Percentiles rank a stretch among this genome's conserved stretches.
These are phyloP conservation scores for Choloepus didactylus DNA, from an alignment of 2,797 vertebrate species.

Conservation along the genomic window DNA sequence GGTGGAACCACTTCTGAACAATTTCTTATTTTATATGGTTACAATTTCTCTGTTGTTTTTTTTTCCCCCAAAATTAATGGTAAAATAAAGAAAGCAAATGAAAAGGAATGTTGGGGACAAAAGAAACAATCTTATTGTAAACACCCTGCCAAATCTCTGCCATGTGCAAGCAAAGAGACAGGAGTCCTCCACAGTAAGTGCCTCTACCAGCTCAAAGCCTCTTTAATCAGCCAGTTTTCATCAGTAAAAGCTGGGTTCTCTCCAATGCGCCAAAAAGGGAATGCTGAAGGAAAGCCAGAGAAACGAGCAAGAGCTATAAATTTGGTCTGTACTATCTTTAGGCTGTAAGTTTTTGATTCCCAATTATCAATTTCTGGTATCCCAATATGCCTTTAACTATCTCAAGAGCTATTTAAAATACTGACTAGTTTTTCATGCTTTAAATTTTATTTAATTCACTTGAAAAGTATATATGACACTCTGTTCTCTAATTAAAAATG, in stretches of 20 bases:
- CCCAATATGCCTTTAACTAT: neutral
- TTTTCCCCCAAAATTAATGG: neutral
- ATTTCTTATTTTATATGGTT: neutral
- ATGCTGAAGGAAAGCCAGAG: neutral
- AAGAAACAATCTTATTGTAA: neutral
- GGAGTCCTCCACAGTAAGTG: neutral
- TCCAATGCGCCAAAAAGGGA: neutral
- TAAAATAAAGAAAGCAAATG: neutral
- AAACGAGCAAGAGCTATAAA: neutral
- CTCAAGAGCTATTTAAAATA: conserved; percentile 1
- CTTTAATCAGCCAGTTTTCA: neutral
- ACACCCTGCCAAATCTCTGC: neutral
- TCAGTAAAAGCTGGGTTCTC: neutral
- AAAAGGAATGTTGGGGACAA: neutral
- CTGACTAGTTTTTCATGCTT: neutral
- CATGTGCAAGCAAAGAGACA: neutral
- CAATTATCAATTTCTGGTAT: neutral
- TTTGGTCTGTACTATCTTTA: neutral
- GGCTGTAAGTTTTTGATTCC: neutral
- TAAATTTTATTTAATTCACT: neutral
- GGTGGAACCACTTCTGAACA: neutral
- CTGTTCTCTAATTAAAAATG: neutral
- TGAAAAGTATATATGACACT: neutral
- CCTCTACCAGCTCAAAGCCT: neutral
- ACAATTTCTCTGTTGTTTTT: neutral